A percentile compares a stretch with the other conserved stretches of the same genome.
These are phyloP conservation scores for Phycodurus eques DNA, from an alignment of 2,113 vertebrate species.

Conservation along the genomic window DNA sequence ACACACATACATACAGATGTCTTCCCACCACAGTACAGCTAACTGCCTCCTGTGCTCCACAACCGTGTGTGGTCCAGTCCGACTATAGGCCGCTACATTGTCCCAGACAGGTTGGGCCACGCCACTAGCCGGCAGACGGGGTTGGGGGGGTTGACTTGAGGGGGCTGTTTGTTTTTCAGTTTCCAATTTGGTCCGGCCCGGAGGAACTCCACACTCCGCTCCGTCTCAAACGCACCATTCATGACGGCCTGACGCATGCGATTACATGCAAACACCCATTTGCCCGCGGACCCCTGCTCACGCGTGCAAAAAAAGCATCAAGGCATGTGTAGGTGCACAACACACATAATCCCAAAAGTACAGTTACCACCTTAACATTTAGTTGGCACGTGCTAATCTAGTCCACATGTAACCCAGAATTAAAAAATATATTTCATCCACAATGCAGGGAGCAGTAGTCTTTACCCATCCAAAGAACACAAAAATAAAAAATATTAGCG, in stretches of 20 bases:
- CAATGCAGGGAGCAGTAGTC: too few species aligned
- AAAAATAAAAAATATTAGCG: too few species aligned
- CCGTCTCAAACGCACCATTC: constrained; percentile 74
- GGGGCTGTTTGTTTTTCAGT: constrained; percentile 75
- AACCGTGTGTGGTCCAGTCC: constrained; percentile 66
- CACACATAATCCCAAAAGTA: too few species aligned
- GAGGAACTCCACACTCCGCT: constrained; percentile 72
- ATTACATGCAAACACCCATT: constrained; percentile 63
- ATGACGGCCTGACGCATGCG: constrained; percentile 69
- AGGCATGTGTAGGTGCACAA: too few species aligned
- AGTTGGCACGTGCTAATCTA: too few species aligned
- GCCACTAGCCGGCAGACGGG: constrained; percentile 54
- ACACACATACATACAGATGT: not conserved
- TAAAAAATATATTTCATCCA: too few species aligned
- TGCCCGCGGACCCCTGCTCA: constrained; percentile 12
- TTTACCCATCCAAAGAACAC: too few species aligned
- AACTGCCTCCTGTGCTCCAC: constrained; percentile 25
- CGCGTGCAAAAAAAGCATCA: not conserved
- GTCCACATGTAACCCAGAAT: too few species aligned
- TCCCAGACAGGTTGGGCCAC: constrained; percentile 71
- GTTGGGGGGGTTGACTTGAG: constrained; percentile 6
- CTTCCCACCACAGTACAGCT: constrained; percentile 14
- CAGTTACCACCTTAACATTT: too few species aligned
- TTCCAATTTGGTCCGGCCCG: constrained; percentile 72
- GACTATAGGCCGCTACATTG: constrained; percentile 73